Conservation (phyloP, 2,113 vertebrate genomes). For the Epinephelus lanceolatus region DNA sequence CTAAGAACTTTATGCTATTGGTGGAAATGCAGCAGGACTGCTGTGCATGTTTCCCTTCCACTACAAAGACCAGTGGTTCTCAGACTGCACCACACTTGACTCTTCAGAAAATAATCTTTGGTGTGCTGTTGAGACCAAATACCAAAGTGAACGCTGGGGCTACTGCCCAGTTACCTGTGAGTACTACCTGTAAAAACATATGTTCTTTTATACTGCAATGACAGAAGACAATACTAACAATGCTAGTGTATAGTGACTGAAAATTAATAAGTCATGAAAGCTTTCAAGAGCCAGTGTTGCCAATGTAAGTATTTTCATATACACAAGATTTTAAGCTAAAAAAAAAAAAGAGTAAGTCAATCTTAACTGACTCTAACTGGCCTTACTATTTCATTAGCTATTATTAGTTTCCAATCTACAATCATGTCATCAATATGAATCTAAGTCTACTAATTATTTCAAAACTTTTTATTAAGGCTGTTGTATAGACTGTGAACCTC, state of each 20-base stretch:
- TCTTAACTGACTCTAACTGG: too few relatives aligned
- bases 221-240: neutral
- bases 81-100: slow-evolving; percentile 84
- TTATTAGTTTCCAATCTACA: too few relatives aligned
- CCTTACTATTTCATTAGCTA: too few relatives aligned
- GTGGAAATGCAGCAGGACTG: slow-evolving; percentile 88
- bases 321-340: too few relatives aligned
- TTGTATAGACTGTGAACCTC: neutral
- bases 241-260: neutral
- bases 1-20: slow-evolving; percentile 87
- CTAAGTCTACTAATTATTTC: neutral
- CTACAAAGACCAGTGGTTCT: slow-evolving; percentile 87
- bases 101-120: slow-evolving; percentile 74
- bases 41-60: slow-evolving; percentile 93
- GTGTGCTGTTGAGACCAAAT: slow-evolving; percentile 88
- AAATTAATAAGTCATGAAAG: neutral
- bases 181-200: slow-evolving; percentile 47
- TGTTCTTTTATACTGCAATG: neutral
- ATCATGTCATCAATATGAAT: neutral
- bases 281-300: neutral
- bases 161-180: slow-evolving; percentile 89
- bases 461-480: neutral
- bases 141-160: slow-evolving; percentile 84
- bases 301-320: too few relatives aligned
- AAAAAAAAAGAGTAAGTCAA: too few relatives aligned